Conservation (phyloP, 1,140 invertebrate genomes). For the Eueides isabella region DNA sequence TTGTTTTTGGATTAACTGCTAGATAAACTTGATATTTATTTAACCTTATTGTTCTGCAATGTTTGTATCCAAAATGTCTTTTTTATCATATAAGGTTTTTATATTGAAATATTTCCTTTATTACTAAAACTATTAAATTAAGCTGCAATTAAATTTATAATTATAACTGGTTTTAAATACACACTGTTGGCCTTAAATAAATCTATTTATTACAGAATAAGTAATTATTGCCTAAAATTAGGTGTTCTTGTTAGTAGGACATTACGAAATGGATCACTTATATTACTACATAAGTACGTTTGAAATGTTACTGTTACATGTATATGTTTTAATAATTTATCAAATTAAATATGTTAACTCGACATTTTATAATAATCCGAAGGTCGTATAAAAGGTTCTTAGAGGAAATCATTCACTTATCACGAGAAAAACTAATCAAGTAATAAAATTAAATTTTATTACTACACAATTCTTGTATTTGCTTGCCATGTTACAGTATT, state of each 20-base stretch:
- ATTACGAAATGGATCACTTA: neutral
- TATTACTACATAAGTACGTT: neutral
- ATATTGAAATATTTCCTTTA: neutral
- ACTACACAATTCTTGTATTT: slow-evolving; percentile 24
- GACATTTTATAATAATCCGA: neutral
- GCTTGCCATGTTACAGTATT: slow-evolving; percentile 33
- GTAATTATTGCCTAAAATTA: neutral
- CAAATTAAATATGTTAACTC: neutral
- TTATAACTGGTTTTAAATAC: neutral
- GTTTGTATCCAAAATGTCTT: neutral
- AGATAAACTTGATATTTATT: slow-evolving; percentile 37
- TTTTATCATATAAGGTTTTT: neutral
- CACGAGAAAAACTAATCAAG: slow-evolving; percentile 29
- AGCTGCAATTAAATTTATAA: neutral
- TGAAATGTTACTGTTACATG: neutral
- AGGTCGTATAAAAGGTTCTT: neutral
- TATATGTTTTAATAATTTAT: slow-evolving; percentile 1
- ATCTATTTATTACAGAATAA: neutral
- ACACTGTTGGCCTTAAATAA: neutral
- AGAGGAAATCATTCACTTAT: neutral
- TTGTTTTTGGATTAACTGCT: slow-evolving; percentile 53
- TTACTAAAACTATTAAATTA: too few species aligned
- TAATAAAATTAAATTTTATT: slow-evolving; percentile 30
- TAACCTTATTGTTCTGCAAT: neutral
- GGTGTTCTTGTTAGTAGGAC: neutral